Percentiles rank a stretch among this genome's conserved stretches.
Evolutionary conservation across 2,888 invertebrate genomes (phyloP).

Genomic region (Torymus aiolomorphi): DNA sequence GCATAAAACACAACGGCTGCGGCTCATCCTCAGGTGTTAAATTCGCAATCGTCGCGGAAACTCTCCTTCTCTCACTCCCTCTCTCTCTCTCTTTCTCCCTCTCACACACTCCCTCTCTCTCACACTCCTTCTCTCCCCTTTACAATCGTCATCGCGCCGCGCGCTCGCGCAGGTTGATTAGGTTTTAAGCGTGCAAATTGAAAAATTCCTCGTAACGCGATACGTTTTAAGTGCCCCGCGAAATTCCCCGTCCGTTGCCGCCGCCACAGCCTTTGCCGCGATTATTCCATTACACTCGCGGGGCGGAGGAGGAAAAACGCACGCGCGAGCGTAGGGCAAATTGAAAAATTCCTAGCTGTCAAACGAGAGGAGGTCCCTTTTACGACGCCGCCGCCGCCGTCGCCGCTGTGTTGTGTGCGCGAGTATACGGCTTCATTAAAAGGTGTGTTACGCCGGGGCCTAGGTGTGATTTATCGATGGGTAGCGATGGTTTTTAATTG

Average conservation of each 20-base stretch:
- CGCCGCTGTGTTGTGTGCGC: no score
- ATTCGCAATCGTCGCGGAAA: conserved; percentile 25
- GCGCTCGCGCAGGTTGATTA: conserved; percentile 59
- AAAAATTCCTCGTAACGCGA: conserved; percentile 43
- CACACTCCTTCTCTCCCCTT: background rate
- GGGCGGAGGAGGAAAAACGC: background rate
- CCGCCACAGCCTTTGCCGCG: background rate
- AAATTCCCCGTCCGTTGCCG: conserved; percentile 30
- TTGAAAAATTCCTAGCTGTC: conserved; percentile 50
- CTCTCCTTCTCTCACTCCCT: background rate
- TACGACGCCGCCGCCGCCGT: conserved; percentile 8
- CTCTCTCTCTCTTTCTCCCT: no score
- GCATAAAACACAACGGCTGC: background rate
- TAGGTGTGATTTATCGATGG: conserved; percentile 13
- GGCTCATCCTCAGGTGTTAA: conserved; percentile 33
- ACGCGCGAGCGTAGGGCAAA: conserved; percentile 9
- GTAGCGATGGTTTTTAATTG: conserved; percentile 24
- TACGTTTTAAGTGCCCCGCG: conserved; percentile 42
- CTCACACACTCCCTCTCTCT: no score
- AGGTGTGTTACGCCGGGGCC: conserved; percentile 1
- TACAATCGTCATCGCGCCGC: conserved; percentile 34
- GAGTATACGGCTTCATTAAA: conserved; percentile 42
- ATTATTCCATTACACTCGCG: conserved; percentile 45
- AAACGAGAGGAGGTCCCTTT: conserved; percentile 32
- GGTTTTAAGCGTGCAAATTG: conserved; percentile 58